These are phyloP conservation scores for Tragopan temminckii DNA, from an alignment of 2,797 vertebrate genomes.

Conservation along the genomic window DNA sequence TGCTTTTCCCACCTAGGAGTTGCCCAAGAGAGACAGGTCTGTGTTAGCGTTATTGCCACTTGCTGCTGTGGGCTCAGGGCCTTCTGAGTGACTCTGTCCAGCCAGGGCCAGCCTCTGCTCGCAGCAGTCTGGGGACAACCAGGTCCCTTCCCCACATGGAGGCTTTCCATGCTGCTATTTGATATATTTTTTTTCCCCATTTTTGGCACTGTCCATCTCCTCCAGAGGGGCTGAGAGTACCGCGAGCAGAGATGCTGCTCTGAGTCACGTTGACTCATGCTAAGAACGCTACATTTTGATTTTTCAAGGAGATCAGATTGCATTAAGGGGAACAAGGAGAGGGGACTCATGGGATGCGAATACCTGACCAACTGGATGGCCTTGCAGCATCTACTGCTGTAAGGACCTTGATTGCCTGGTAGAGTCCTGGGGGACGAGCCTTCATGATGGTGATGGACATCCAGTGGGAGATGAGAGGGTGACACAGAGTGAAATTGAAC, in stretches of 20 bases:
- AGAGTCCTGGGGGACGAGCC: not conserved
- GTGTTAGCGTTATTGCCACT: not conserved
- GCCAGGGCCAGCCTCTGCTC: not conserved
- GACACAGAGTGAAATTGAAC: not conserved
- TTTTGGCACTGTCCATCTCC: not conserved
- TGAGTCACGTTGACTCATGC: not conserved
- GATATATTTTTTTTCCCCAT: not conserved
- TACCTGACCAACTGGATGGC: not conserved
- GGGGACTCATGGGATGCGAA: not conserved
- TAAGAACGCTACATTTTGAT: not conserved
- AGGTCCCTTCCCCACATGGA: not conserved
- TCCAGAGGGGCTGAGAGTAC: not conserved
- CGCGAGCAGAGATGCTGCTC: not conserved
- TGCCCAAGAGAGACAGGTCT: not conserved
- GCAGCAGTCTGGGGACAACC: rapidly evolving
- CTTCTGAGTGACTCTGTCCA: not conserved
- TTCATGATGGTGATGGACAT: not conserved
- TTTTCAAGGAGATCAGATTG: not conserved
- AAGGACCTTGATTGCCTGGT: not conserved
- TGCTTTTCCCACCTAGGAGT: not conserved
- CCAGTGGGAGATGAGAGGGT: not conserved
- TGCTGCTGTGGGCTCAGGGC: not conserved
- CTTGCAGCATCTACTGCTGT: not conserved
- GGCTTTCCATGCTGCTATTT: constrained; percentile 50
- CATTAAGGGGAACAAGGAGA: not conserved